These are phyloP conservation scores for Catharus minimus DNA, from an alignment of 2,113 vertebrate genomes.

Conservation along the genomic window DNA sequence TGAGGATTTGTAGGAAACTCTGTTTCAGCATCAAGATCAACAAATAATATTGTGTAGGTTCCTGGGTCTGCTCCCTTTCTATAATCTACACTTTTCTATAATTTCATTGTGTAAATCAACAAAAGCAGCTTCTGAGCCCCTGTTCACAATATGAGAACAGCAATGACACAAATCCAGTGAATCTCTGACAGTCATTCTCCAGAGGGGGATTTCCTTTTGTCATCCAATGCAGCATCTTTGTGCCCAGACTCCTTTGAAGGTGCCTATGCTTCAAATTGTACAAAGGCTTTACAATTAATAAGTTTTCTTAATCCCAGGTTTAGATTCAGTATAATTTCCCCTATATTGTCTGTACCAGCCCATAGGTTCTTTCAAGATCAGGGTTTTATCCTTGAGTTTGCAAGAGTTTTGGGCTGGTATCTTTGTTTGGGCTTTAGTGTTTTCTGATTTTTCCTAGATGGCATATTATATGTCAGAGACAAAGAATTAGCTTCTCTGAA, in stretches of 20 bases:
- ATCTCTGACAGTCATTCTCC: not conserved
- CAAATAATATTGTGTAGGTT: not conserved
- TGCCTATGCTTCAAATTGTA: not conserved
- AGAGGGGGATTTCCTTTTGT: not conserved
- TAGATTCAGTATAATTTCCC: not conserved
- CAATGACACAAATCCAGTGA: not conserved
- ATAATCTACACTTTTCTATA: not conserved
- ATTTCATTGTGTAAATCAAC: not conserved
- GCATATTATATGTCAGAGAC: not conserved
- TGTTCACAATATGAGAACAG: not conserved
- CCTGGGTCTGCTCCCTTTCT: not conserved
- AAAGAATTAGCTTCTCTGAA: not conserved
- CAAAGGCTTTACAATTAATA: not conserved
- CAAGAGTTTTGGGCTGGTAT: not conserved
- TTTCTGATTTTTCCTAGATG: not conserved
- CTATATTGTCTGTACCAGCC: not conserved
- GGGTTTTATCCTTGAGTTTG: not conserved
- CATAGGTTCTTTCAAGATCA: not conserved
- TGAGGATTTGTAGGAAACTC: not conserved
- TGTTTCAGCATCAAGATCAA: not conserved
- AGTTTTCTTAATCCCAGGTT: not conserved
- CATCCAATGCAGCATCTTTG: not conserved
- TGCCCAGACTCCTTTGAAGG: not conserved
- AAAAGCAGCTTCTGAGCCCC: not conserved
- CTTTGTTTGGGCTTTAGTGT: not conserved